These are phyloP conservation scores for Chaetops frenatus DNA, from an alignment of 2,113 vertebrate genomes.

Conservation along the genomic window DNA sequence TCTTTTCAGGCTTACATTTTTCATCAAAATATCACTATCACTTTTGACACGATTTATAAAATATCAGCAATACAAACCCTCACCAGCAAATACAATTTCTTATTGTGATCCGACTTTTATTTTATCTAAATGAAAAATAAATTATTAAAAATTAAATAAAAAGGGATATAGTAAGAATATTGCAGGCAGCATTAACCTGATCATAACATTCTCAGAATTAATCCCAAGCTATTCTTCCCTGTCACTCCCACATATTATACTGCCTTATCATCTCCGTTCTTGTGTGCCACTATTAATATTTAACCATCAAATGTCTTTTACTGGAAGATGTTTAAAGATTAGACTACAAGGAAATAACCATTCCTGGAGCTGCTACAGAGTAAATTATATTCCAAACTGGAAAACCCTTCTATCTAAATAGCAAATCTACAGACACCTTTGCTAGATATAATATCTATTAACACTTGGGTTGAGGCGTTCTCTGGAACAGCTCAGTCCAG, in stretches of 20 bases:
- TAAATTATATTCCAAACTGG: neutral
- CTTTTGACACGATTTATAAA: neutral
- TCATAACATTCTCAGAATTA: conserved; percentile 19
- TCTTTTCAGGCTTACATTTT: neutral
- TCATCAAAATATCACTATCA: conserved; percentile 39
- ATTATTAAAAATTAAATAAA: conserved; percentile 43
- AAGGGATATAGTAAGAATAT: neutral
- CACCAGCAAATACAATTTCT: neutral
- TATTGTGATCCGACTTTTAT: neutral
- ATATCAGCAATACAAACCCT: neutral
- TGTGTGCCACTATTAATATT: conserved; percentile 33
- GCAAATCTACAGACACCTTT: neutral
- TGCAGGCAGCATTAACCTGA: neutral
- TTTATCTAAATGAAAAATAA: conserved; percentile 42
- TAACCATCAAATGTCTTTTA: conserved; percentile 35
- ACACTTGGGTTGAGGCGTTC: neutral
- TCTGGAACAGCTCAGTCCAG: neutral
- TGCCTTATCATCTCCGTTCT: conserved; percentile 6
- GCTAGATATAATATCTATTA: neutral
- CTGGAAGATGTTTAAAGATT: conserved; percentile 34
- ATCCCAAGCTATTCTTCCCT: conserved; percentile 8
- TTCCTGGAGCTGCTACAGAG: neutral
- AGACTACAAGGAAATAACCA: neutral
- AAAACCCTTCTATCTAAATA: neutral
- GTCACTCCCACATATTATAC: neutral